These are phyloP conservation scores for Pogonocichla stellata DNA, from an alignment of 2,113 vertebrate species.

Conservation along the genomic window DNA sequence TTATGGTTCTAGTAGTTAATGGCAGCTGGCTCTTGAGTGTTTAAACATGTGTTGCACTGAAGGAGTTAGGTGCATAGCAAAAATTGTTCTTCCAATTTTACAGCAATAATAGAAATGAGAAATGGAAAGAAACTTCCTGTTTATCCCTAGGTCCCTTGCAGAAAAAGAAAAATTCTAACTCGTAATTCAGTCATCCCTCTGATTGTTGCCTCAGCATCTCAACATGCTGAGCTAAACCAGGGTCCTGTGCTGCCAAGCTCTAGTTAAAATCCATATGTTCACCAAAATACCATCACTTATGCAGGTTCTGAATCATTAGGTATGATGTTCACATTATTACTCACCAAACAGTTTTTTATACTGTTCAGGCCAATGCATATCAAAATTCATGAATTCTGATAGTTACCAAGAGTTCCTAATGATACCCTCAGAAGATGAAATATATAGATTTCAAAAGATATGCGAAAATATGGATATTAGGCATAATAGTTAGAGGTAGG, in stretches of 20 bases:
- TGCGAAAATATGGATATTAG: conserved; percentile 54
- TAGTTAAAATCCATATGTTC: conserved; percentile 67
- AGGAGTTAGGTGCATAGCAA: background rate
- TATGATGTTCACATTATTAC: conserved; percentile 62
- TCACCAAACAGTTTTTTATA: conserved; percentile 23
- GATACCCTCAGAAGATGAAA: conserved; percentile 50
- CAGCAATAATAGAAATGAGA: accelerated
- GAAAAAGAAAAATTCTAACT: background rate
- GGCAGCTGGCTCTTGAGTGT: background rate
- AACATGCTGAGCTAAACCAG: background rate
- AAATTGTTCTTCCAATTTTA: background rate
- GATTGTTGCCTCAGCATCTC: background rate
- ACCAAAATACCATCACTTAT: conserved; percentile 42
- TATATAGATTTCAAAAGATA: conserved; percentile 49
- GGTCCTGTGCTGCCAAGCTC: conserved; percentile 18
- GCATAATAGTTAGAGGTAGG: conserved; percentile 38
- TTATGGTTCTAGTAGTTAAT: background rate
- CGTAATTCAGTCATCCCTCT: conserved; percentile 1
- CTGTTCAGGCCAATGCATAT: conserved; percentile 26
- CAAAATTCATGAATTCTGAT: conserved; percentile 65
- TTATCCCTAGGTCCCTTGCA: background rate
- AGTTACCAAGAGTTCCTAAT: conserved; percentile 49
- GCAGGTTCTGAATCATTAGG: conserved; percentile 60
- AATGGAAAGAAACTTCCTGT: background rate
- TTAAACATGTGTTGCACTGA: background rate